Evolutionary conservation across 2,113 vertebrate species (phyloP).

Genomic region (Lampris incognitus): DNA sequence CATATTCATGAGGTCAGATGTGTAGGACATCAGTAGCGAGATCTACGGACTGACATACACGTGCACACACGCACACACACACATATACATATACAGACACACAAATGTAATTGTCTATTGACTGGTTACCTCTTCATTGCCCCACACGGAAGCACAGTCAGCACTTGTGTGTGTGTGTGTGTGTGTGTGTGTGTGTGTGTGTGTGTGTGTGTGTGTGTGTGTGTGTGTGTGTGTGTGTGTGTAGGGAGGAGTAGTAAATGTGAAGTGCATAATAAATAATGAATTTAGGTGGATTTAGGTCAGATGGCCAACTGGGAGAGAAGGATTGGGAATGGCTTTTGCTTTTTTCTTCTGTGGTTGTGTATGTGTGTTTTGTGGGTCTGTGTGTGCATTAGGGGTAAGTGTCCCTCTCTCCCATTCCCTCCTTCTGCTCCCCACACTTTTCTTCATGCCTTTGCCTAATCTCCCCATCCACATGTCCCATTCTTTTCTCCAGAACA

Average conservation of each 20-base stretch:
- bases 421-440: not conserved
- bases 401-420: not conserved
- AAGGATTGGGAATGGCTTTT: slow-evolving; percentile 26
- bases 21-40: slow-evolving; percentile 49
- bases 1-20: slow-evolving; percentile 67
- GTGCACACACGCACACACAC: slow-evolving; percentile 1
- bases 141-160: slow-evolving; percentile 22
- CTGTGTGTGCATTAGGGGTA: slow-evolving; percentile 5
- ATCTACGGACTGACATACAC: slow-evolving; percentile 4
- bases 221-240: too few species aligned
- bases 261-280: slow-evolving; percentile 64
- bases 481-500: slow-evolving; percentile 56
- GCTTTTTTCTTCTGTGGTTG: not conserved
- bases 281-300: slow-evolving; percentile 68
- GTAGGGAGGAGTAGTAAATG: not conserved
- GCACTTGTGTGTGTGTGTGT: slow-evolving; percentile 13
- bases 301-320: slow-evolving; percentile 29
- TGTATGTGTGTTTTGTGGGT: slow-evolving; percentile 9
- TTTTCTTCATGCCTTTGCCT: slow-evolving; percentile 20
- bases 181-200: slow-evolving; percentile 15
- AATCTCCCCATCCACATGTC: slow-evolving; percentile 68
- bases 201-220: slow-evolving; percentile 29
- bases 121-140: slow-evolving; percentile 9
- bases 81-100: not conserved
- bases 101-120: slow-evolving; percentile 16